phyloP scores from a whole-genome alignment of 2,888 invertebrate genomes.

The Agrilus biguttatus region DNA sequence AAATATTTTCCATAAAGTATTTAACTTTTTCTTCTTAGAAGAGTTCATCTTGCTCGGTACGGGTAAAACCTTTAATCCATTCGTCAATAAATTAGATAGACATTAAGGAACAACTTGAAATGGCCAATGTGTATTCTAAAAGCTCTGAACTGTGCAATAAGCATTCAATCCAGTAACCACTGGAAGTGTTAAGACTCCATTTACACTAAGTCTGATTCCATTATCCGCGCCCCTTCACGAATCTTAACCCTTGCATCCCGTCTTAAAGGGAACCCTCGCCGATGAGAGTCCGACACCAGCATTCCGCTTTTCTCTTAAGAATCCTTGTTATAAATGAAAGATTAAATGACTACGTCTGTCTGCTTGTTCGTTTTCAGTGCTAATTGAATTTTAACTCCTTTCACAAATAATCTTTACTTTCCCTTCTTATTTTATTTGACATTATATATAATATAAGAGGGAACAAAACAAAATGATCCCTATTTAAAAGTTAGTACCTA shows the following conservation, averaged over 20 bases:
- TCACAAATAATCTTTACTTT: background rate
- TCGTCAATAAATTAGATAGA: no score
- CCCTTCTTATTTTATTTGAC: background rate
- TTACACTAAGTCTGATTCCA: slow-evolving; percentile 34
- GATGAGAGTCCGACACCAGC: background rate
- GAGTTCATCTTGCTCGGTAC: no score
- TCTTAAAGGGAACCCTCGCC: slow-evolving; percentile 3
- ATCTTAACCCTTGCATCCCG: slow-evolving; percentile 26
- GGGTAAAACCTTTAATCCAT: no score
- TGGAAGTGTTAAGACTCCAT: slow-evolving; percentile 33
- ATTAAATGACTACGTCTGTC: slow-evolving; percentile 8
- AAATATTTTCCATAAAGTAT: no score
- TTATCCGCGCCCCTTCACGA: slow-evolving; percentile 28
- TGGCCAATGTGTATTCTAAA: slow-evolving; percentile 26
- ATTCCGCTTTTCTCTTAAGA: no score
- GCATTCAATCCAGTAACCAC: slow-evolving; percentile 32
- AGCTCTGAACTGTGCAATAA: slow-evolving; percentile 30
- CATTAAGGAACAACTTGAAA: slow-evolving; percentile 12
- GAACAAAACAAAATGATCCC: no score
- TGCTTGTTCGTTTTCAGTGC: slow-evolving; percentile 9
- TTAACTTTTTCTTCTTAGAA: no score
- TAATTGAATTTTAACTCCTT: slow-evolving; percentile 5
- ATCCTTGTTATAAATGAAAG: slow-evolving; percentile 5
- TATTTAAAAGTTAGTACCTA: no score
- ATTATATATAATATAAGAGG: no score